These are phyloP conservation scores for Tympanoctomys barrerae DNA, from an alignment of 2,797 vertebrate species.

Conservation along the genomic window DNA sequence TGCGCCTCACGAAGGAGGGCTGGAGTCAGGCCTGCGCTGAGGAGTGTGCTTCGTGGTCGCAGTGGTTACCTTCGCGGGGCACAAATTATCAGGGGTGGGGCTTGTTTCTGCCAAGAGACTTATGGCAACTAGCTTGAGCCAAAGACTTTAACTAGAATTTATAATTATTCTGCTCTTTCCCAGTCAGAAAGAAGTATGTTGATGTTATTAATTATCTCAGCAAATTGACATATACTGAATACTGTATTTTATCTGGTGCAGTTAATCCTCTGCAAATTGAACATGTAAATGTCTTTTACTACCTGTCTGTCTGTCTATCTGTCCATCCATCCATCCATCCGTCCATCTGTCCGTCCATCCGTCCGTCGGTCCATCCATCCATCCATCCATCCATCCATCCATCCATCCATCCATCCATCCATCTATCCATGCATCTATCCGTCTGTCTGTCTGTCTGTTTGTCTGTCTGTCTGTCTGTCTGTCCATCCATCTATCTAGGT, in stretches of 20 bases:
- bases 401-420: background rate
- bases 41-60: accelerated
- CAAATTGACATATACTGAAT: background rate
- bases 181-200: background rate
- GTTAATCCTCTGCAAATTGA: background rate
- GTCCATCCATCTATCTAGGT: too few species aligned
- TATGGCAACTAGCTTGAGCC: too few species aligned
- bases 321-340: background rate
- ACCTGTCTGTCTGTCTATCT: background rate
- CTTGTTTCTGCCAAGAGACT: background rate
- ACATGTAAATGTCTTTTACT: background rate
- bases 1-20: background rate
- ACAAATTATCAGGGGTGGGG: background rate
- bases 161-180: background rate
- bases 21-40: background rate
- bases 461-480: background rate
- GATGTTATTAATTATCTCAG: background rate
- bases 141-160: background rate
- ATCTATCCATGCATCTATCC: too few species aligned
- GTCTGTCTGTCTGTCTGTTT: background rate
- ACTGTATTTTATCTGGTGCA: background rate
- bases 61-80: background rate
- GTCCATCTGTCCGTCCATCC: too few species aligned
- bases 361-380: background rate
- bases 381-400: background rate